Evolutionary conservation across 2,888 invertebrate genomes (phyloP).

Genomic region (Drosophila sordidula): DNA sequence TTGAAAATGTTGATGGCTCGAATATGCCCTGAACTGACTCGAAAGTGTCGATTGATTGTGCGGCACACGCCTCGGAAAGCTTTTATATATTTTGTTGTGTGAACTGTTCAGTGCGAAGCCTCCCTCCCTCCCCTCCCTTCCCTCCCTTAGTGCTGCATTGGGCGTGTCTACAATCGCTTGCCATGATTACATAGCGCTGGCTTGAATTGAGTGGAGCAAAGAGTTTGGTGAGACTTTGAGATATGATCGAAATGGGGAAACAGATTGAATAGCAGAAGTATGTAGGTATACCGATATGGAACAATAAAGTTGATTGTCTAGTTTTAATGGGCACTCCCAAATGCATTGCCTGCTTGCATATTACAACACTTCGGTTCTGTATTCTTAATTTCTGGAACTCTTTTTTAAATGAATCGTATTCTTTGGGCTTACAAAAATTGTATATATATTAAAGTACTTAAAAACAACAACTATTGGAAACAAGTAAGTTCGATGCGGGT

Average conservation of each 20-base stretch:
- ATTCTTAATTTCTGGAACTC: neutral
- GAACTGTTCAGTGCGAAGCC: neutral
- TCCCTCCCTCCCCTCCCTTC: too few species aligned
- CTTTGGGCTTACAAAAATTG: too few species aligned
- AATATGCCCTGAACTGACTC: conserved; percentile 25
- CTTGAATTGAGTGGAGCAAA: neutral
- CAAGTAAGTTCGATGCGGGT: too few species aligned
- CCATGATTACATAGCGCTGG: too few species aligned
- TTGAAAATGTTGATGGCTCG: conserved; percentile 66
- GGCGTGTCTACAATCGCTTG: conserved; percentile 16
- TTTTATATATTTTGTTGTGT: conserved; percentile 4
- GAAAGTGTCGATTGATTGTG: conserved; percentile 67
- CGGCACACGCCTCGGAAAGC: conserved; percentile 52
- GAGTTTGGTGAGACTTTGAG: neutral
- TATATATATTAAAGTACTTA: too few species aligned
- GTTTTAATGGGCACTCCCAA: neutral
- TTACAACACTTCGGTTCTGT: neutral
- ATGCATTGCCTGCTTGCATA: neutral
- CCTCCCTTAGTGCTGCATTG: neutral
- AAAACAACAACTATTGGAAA: too few species aligned
- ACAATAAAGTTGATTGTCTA: neutral
- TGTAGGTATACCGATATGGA: neutral
- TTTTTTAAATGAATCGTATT: neutral
- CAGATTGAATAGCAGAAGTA: neutral
- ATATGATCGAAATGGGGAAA: neutral